Conservation (phyloP, 2,113 vertebrate genomes). For the Caretta caretta region DNA sequence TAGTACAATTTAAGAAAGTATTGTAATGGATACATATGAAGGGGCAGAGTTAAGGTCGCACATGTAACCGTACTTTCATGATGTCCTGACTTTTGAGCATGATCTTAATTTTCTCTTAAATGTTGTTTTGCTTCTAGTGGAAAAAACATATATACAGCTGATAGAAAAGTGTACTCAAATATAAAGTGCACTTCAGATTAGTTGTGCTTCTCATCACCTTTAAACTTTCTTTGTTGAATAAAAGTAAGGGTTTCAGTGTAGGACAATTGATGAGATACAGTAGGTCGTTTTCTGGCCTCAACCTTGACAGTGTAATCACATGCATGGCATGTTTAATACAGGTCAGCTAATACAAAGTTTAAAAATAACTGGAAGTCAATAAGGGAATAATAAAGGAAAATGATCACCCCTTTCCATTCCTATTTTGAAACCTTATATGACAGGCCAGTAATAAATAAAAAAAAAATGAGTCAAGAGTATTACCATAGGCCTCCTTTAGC, state of each 20-base stretch:
- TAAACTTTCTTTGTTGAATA: constrained; percentile 71
- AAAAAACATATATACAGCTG: accelerated
- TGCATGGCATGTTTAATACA: constrained; percentile 37
- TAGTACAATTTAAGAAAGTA: neutral
- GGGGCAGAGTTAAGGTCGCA: neutral
- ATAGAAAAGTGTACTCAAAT: constrained; percentile 30
- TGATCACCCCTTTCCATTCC: constrained; percentile 60
- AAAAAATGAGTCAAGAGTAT: neutral
- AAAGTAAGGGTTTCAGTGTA: constrained; percentile 53
- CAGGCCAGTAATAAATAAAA: constrained; percentile 34
- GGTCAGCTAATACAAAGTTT: constrained; percentile 65
- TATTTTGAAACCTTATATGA: constrained; percentile 41
- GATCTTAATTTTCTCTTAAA: accelerated
- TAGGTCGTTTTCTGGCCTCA: constrained; percentile 23
- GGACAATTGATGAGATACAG: constrained; percentile 54
- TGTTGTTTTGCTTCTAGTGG: neutral
- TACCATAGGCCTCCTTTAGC: constrained; percentile 64
- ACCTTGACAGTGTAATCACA: constrained; percentile 61
- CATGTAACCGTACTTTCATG: neutral
- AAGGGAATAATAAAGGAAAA: constrained; percentile 75
- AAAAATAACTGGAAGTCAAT: constrained; percentile 72
- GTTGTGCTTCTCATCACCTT: constrained; percentile 30
- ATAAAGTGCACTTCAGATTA: constrained; percentile 32
- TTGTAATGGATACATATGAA: neutral
- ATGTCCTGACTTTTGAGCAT: neutral